phyloP scores from a whole-genome alignment of 2,113 vertebrate genomes.

The Mormyrus iriodes region DNA sequence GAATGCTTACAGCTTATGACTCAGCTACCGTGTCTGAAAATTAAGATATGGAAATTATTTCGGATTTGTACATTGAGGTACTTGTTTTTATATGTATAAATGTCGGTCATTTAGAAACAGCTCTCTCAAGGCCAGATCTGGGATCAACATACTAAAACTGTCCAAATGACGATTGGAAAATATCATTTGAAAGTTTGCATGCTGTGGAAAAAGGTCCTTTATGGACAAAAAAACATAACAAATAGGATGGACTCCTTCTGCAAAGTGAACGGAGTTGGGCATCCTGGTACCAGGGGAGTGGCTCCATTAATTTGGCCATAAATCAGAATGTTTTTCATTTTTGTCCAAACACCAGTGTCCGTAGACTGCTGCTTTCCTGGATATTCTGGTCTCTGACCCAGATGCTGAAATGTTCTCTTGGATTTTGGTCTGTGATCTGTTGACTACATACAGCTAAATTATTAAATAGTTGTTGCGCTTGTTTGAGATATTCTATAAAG shows the following conservation, averaged over 20 bases:
- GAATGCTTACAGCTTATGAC: constrained; percentile 5
- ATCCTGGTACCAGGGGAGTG: neutral
- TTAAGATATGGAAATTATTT: constrained; percentile 17
- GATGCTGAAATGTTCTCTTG: neutral
- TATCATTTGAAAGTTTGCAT: neutral
- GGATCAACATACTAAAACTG: neutral
- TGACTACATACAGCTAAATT: neutral
- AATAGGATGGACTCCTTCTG: neutral
- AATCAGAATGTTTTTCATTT: neutral
- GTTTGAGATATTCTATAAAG: neutral
- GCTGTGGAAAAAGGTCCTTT: neutral
- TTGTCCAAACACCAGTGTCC: neutral
- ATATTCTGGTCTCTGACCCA: neutral
- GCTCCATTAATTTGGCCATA: neutral
- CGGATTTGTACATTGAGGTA: constrained; percentile 6
- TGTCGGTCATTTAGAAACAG: neutral
- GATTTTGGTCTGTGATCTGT: neutral
- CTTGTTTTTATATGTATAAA: constrained; percentile 17
- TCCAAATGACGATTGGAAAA: neutral
- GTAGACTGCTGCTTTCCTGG: neutral
- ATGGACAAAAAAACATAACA: neutral
- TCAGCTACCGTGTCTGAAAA: constrained; percentile 14
- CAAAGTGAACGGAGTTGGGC: neutral
- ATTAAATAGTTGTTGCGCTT: neutral
- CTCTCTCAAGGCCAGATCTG: neutral